Evolutionary conservation across 2,888 invertebrate genomes (phyloP).

Genomic region (Ceramica pisi): DNA sequence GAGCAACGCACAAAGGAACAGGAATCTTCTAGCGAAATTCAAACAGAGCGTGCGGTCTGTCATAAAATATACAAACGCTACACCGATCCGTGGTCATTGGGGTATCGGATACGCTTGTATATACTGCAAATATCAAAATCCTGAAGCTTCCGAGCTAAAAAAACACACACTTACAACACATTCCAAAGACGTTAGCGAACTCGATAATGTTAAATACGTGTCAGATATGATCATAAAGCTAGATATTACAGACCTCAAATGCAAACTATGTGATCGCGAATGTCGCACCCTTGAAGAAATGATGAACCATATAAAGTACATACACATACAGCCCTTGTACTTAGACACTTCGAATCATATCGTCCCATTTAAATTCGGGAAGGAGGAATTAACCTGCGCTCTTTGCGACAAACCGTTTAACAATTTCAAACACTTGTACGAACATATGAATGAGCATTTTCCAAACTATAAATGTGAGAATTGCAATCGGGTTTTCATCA

Average conservation of each 20-base stretch:
- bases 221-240: constrained; percentile 72
- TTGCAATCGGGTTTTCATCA: constrained; percentile 76
- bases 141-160: constrained; percentile 73
- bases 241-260: constrained; percentile 74
- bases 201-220: constrained; percentile 66
- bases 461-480: constrained; percentile 75
- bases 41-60: constrained; percentile 52
- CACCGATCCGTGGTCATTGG: constrained; percentile 73
- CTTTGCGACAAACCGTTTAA: constrained; percentile 73
- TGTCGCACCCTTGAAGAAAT: constrained; percentile 50
- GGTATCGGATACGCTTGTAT: constrained; percentile 76
- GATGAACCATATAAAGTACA: constrained; percentile 52
- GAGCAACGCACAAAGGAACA: constrained; percentile 11
- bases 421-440: constrained; percentile 74
- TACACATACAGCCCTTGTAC: constrained; percentile 52
- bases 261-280: constrained; percentile 48
- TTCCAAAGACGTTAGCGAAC: constrained; percentile 54
- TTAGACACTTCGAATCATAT: constrained; percentile 65
- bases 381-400: constrained; percentile 68
- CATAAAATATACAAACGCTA: constrained; percentile 74
- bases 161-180: constrained; percentile 73
- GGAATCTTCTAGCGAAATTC: constrained; percentile 31
- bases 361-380: constrained; percentile 67
- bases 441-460: constrained; percentile 82
- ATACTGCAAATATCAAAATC: constrained; percentile 72